phyloP scores from a whole-genome alignment of 2,888 invertebrate genomes.

The Pandemis corylana region DNA sequence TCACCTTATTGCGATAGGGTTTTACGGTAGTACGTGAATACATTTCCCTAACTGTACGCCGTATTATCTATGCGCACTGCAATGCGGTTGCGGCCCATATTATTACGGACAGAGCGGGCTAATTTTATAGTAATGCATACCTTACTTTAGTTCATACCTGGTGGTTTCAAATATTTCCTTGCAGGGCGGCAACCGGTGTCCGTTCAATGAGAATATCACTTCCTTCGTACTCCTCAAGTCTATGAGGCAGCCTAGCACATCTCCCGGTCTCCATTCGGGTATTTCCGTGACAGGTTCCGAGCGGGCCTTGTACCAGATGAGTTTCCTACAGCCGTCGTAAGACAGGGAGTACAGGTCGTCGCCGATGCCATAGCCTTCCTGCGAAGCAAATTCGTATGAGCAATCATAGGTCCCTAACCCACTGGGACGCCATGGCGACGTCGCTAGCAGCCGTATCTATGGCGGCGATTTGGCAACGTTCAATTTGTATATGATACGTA shows the following conservation, averaged over 20 bases:
- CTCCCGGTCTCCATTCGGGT: slow-evolving; percentile 92
- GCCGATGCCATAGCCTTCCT: slow-evolving; percentile 98
- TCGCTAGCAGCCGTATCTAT: too few relatives aligned
- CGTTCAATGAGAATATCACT: slow-evolving; percentile 94
- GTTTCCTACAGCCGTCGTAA: slow-evolving; percentile 95
- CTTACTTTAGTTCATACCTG: slow-evolving; percentile 77
- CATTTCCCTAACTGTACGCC: too few relatives aligned
- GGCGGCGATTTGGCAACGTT: too few relatives aligned
- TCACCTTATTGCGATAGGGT: too few relatives aligned
- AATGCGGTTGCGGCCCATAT: too few relatives aligned
- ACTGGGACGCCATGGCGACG: too few relatives aligned
- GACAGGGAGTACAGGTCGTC: slow-evolving; percentile 95
- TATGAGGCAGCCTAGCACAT: slow-evolving; percentile 93
- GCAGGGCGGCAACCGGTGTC: slow-evolving; percentile 88
- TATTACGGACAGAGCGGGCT: too few relatives aligned
- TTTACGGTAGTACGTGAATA: too few relatives aligned
- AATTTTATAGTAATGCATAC: too few relatives aligned
- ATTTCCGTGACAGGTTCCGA: slow-evolving; percentile 84
- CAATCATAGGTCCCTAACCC: too few relatives aligned
- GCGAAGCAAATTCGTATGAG: slow-evolving; percentile 42
- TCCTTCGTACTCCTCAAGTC: slow-evolving; percentile 89
- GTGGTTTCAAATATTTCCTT: slow-evolving; percentile 91
- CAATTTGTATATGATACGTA: neutral
- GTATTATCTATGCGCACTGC: too few relatives aligned
- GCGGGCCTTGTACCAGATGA: slow-evolving; percentile 95